Conservation (phyloP, 1,140 invertebrate genomes). For the Euura lappo region DNA sequence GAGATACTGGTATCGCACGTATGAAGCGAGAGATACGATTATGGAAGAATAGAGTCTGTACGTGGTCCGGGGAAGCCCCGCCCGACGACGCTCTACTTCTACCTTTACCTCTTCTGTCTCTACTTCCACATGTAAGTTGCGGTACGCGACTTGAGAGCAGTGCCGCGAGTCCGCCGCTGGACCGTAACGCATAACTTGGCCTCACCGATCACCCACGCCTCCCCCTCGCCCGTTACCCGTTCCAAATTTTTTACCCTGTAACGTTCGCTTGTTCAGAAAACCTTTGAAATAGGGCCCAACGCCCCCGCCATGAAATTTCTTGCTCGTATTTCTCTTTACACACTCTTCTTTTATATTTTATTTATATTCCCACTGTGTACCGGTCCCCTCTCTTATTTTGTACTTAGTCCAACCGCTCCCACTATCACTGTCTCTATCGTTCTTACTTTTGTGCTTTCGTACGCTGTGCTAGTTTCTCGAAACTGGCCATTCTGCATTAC, state of each 20-base stretch:
- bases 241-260: not conserved
- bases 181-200: conserved; percentile 2
- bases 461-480: too few species aligned
- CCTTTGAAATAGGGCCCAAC: not conserved
- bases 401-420: too few species aligned
- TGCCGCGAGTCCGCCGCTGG: not conserved
- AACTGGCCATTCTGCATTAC: too few species aligned
- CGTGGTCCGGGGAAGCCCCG: not conserved
- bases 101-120: not conserved
- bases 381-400: too few species aligned
- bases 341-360: not conserved
- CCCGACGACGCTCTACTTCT: not conserved
- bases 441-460: too few species aligned
- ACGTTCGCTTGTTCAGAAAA: not conserved
- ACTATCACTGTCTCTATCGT: too few species aligned
- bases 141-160: not conserved
- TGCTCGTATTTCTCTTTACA: conserved; percentile 2
- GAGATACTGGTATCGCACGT: not conserved
- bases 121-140: not conserved
- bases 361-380: too few species aligned
- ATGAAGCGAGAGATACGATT: not conserved
- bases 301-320: not conserved
- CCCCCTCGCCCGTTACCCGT: not conserved
- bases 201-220: conserved; percentile 4
- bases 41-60: not conserved